Base-by-base conservation (phyloP, 2,888 invertebrate species). In the Noctua janthina region DNA sequence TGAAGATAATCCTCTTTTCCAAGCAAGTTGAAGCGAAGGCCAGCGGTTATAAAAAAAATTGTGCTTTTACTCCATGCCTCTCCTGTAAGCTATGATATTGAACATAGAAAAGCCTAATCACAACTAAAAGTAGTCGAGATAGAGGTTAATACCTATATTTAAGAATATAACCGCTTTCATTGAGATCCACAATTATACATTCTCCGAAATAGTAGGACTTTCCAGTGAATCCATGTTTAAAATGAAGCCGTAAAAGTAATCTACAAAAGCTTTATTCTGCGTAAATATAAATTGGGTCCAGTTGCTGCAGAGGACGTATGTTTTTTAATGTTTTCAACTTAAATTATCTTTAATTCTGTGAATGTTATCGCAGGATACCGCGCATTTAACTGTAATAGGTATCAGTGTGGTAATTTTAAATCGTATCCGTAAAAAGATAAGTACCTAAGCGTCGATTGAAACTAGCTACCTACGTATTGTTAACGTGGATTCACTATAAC, bases 201-300 rank as follows among this genome's bases (percentile, higher is more conserved):
- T 83, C 68, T 62, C 15, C 15, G 68, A 76, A 83, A 46, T 4
- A 54, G 11, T 46, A 46, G 46, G 76, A 10, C 43, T 82, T 56
- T 39, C 20, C 46, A 64, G n/a, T 29, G 77, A 29, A 70, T 39
- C 54, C 64, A 56, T 49, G 56, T 81, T 76, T 64, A n/a, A 76
- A 81, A 76, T 56, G 56, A 81, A 70, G 15, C 35, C 77, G 69
- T 83, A 56, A 83, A 83, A 64, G 62, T 69, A 83, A 82, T 76
- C 69, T 64, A 23, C 54, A 29, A 49, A 64, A 39, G 83, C 81
- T 74, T 70, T 77, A 69, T 77, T 81, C 81, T 49, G 39, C 49
- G 83, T 56, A 70, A 70, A 81, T 83, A 83, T 83, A 83, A 81
- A 83, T 83, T 83, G 77, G 29, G 15, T 70, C 54, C 39, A 64